Base-by-base conservation (phyloP, 2,888 invertebrate species). In the Hoplodrina ambigua region DNA sequence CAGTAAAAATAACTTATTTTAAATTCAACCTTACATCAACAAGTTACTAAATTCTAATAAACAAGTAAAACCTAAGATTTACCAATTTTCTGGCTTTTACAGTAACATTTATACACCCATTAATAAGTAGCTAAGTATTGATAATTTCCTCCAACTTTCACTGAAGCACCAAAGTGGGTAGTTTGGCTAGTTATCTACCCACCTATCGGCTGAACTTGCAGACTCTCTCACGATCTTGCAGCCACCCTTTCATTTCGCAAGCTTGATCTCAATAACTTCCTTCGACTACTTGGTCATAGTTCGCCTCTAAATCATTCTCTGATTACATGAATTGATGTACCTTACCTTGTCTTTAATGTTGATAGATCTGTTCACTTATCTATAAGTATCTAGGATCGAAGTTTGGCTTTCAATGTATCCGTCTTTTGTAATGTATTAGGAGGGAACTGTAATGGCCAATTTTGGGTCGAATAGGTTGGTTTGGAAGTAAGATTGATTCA, bases 251-350 rank as follows among this genome's bases (percentile, higher is more conserved):
- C 84, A 87, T 88, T 86, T 83, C 81, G 77, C 78, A 68, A 72
- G 75, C 19, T 74, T 74, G 78, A 77, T 80, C 79, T 69, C 63
- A 64, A 71, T 72, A 88, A 88, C 81, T 88, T 88, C 65, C 80
- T 64, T 68, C 64, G 78, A 75, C 74, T 80, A 84, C 78, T 82
- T 68, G 60, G 66, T 58, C 64, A 67, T 84, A 88, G 62, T 73
- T 66, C 56, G 41, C 20, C 52, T 55, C 25, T 69, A 63, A 77
- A 81, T 71, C 61, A 62, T 61, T 52, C 30, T 61, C 65, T 64
- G 55, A 76, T 66, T 54, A 61, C 65, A 19, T 52, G 46, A 54
- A 74, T 68, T 54, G 33, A 61, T 57, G n/a, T 52, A 55, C 19
- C 8, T 58, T 54, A 46, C 44, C 37, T 37, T 10, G 11, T 76